Conservation (phyloP, 2,113 vertebrate genomes). For the Regulus satrapa region DNA sequence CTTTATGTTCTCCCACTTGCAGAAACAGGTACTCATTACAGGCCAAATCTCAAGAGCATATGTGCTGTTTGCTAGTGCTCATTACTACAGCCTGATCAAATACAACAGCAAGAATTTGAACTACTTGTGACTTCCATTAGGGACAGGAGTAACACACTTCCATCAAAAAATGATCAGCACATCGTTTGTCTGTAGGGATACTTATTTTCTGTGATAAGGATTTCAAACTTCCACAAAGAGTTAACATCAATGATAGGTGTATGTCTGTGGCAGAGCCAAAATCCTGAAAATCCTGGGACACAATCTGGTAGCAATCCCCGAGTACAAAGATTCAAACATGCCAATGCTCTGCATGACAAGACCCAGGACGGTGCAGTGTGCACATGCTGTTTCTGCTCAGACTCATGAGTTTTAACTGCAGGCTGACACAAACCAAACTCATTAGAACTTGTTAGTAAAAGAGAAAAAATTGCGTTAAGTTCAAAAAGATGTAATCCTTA, state of each 20-base stretch:
- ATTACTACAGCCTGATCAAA: neutral
- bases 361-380: neutral
- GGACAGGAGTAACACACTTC: neutral
- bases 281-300: neutral
- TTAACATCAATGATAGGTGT: neutral
- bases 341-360: neutral
- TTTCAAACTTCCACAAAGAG: neutral
- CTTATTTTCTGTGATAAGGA: neutral
- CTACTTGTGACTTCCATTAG: neutral
- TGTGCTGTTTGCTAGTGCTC: neutral
- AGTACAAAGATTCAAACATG: neutral
- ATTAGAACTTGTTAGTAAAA: constrained; percentile 27
- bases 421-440: constrained; percentile 5
- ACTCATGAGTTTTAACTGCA: constrained; percentile 4
- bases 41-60: neutral
- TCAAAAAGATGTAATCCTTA: neutral
- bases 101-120: neutral
- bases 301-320: neutral
- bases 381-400: constrained; percentile 28
- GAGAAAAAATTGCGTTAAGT: neutral
- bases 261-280: neutral
- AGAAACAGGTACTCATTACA: neutral
- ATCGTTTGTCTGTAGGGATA: neutral
- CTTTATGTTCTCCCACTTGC: neutral
- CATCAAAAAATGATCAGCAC: neutral